Base-by-base conservation (phyloP, 2,888 invertebrate genomes). In the Diaprepes abbreviatus region DNA sequence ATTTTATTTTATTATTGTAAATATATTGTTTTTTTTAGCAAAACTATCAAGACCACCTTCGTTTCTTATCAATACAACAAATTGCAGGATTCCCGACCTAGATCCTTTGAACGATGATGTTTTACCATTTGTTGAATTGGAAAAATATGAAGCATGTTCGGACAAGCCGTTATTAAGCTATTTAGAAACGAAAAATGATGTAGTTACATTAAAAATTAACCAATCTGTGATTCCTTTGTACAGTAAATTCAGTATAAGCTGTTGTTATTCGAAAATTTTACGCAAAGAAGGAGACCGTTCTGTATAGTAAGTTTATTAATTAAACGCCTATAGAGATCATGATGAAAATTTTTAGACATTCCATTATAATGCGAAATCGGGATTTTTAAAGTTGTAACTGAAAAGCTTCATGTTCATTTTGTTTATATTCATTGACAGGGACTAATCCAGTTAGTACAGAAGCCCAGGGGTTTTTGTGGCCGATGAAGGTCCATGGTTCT, bases 221-320 rank as follows among this genome's bases (percentile, higher is more conserved):
- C 43, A 70, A 31, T 74, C 73, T 55, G 66, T 73, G 9, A 38
- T 77, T n/a, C 31, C 60, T 21, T 55, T 60, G 9, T 83, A 83
- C 70, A 77, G 75, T 66, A 63, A 33, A 68, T 74, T 75, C 31
- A 68, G 54, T 70, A 63, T 78, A 17, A 64, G 33, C 5, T 79
- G 79, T 71, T 79, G 79, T 73, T 84, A 84, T 74, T 79, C 80
- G 0, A 77, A 80, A 64, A 76, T 85, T n/a, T 78, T 78, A 5
- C 76, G 83, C 55, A 71, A 70, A 2, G 19, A 55, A 19, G 62
- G 45, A 6, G 71, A 70, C 35, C 70, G 71, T 3, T 36, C 16
- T 9, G 50, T 72, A 35, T 21, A 4, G 71, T 71, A 69, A 63
- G 70, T 55, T 63, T 57, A 12, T n/a, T n/a, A n/a, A n/a, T n/a